Percentiles rank a stretch among this genome's conserved stretches.
phyloP scores from a whole-genome alignment of 53 echinoderm and acorn worm species.

The Patiria pectinifera region DNA sequence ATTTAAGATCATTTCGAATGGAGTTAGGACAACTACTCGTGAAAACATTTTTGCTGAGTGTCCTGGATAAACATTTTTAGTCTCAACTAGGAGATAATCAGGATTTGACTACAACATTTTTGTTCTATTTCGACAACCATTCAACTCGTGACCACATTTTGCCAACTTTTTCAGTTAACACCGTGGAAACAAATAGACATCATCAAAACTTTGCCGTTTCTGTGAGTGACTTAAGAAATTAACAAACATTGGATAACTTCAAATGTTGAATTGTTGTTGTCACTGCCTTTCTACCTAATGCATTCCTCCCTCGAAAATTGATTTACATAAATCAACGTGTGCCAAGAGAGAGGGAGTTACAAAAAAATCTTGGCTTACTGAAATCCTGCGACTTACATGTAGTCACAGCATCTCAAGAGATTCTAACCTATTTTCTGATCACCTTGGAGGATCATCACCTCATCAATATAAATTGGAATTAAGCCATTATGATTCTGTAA shows the following conservation, averaged over 20 bases:
- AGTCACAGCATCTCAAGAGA: neutral
- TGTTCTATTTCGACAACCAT: neutral
- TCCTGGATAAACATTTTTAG: too few species aligned
- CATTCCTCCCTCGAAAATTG: neutral
- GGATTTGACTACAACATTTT: too few species aligned
- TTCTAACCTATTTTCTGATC: slow-evolving; percentile 6
- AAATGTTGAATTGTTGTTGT: neutral
- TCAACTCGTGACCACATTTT: neutral
- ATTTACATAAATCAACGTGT: neutral
- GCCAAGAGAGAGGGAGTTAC: neutral
- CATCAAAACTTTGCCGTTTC: neutral
- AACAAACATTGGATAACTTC: neutral
- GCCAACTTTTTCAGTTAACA: neutral
- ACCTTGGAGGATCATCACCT: neutral
- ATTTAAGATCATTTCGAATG: too few species aligned
- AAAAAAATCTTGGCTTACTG: neutral
- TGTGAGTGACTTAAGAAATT: neutral
- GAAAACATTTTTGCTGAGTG: too few species aligned
- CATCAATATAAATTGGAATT: slow-evolving; percentile 9
- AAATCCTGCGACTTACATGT: neutral
- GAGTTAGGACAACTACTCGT: too few species aligned
- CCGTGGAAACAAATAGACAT: neutral
- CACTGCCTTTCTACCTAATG: neutral
- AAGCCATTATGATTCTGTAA: neutral
- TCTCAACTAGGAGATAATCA: too few species aligned